Base-by-base conservation (phyloP, 2,113 vertebrate species). In the Aplodontia rufa region DNA sequence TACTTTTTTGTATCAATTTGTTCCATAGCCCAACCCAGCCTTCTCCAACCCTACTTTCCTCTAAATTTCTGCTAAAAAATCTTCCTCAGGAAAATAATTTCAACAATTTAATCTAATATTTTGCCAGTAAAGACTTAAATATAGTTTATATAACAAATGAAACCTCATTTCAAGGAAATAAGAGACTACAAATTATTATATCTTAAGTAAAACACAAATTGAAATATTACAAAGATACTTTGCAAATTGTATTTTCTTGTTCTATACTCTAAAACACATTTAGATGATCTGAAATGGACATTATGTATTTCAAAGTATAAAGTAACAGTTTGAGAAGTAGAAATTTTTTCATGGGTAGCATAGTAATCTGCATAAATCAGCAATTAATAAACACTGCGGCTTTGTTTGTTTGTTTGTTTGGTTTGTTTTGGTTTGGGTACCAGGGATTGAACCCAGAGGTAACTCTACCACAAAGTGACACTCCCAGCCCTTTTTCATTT, bases 211-310 rank as follows among this genome's bases (percentile, higher is more conserved):
- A 30, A 26, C 14, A 93, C 20, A 87, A 51, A 75, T 35, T 78
- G 8, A 28, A 92, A 87, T 90, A 81, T 45, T 66, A 91, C 14
- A 92, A 90, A 95, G 24, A 86, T 14, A 80, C 4, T 66, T 32
- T 58, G 5, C 42, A 94, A 93, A 91, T 68, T 91, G 35, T 12
- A 85, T 91, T 76, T 92, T 84, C 69, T 84, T 94, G 8, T 51
- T 93, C 40, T 93, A 82, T 28, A 88, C n/a, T 95, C 49, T 80
- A 87, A 47, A 92, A 80, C 69, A 86, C 60, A 95, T 88, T 87
- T 49, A 92, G 55, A 69, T 90, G 13, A 87, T 78, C 30, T 91
- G n/a, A 93, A 85, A 90, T 45, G 4, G 26, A 35, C 66, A 94
- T 81, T 80, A 84, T 71, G 3, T 55, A 6, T 91, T 42, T 71